phyloP scores from a whole-genome alignment of 2,113 vertebrate genomes.

The Ranitomeya imitator region DNA sequence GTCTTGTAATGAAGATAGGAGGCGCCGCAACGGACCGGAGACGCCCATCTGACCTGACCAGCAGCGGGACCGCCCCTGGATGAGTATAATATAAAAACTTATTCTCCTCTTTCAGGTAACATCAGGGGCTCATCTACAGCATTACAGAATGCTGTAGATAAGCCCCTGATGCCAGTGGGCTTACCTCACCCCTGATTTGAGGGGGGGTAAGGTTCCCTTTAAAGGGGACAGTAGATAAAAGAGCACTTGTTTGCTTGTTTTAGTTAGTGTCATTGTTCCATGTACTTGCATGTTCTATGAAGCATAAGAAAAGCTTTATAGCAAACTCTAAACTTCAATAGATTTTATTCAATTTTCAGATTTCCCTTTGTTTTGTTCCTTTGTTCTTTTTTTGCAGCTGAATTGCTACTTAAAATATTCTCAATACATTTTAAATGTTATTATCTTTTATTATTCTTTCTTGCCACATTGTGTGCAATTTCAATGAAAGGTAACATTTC shows the following conservation, averaged over 20 bases:
- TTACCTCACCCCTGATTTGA: no score
- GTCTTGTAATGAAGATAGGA: no score
- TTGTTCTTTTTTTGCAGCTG: slow-evolving; percentile 11
- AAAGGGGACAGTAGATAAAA: slow-evolving; percentile 27
- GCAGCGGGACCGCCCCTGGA: no score
- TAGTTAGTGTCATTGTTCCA: slow-evolving; percentile 42
- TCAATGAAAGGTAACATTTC: slow-evolving; percentile 3
- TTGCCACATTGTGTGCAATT: slow-evolving; percentile 4
- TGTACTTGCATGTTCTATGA: slow-evolving; percentile 45
- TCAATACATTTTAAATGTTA: slow-evolving; percentile 28
- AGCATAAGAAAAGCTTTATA: slow-evolving; percentile 45
- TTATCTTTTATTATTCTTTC: slow-evolving; percentile 29
- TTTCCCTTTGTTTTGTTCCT: slow-evolving; percentile 32
- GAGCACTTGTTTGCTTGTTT: slow-evolving; percentile 43
- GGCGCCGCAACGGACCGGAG: no score
- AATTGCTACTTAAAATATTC: slow-evolving; percentile 44
- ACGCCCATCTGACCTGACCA: no score
- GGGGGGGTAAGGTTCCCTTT: no score
- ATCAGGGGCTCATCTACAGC: no score
- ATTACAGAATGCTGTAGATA: no score
- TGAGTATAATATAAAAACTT: no score
- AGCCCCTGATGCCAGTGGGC: no score
- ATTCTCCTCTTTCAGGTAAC: no score
- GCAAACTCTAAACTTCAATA: slow-evolving; percentile 20
- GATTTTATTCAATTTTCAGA: slow-evolving; percentile 44